These are phyloP conservation scores for Paracentrotus lividus DNA, from an alignment of 53 echinoderm and acorn worm species.

Conservation along the genomic window DNA sequence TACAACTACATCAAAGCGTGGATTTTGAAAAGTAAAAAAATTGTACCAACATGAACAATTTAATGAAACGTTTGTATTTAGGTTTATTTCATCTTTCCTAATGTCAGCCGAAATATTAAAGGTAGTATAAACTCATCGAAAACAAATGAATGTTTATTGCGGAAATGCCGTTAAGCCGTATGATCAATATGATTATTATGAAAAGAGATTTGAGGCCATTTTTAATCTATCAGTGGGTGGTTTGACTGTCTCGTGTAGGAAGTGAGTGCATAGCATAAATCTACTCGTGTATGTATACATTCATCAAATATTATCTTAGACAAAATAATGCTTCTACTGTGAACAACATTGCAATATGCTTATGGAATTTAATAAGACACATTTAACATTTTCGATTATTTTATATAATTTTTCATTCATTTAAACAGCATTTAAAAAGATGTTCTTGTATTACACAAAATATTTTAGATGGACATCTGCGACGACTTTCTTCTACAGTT, in stretches of 20 bases:
- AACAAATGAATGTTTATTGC: neutral
- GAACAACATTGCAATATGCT: neutral
- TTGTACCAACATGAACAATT: too few relatives aligned
- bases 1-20: too few relatives aligned
- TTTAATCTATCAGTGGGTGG: conserved; percentile 22
- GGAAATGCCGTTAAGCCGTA: neutral
- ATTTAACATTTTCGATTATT: too few relatives aligned
- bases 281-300: conserved; percentile 5
- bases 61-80: neutral
- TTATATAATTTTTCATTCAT: too few relatives aligned
- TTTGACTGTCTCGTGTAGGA: neutral
- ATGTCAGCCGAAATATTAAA: neutral
- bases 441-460: too few relatives aligned
- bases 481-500: too few relatives aligned
- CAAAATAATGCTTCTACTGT: conserved; percentile 1
- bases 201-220: conserved; percentile 7
- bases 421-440: too few relatives aligned
- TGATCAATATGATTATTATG: neutral
- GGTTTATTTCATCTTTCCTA: neutral
- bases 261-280: neutral
- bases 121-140: neutral
- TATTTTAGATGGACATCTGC: too few relatives aligned
- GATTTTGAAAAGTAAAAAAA: too few relatives aligned
- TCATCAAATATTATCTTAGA: neutral
- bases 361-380: neutral